Conservation (phyloP, 37 sponge, comb jelly and placozoan genomes). For the Diacarnus erythraeanus region DNA sequence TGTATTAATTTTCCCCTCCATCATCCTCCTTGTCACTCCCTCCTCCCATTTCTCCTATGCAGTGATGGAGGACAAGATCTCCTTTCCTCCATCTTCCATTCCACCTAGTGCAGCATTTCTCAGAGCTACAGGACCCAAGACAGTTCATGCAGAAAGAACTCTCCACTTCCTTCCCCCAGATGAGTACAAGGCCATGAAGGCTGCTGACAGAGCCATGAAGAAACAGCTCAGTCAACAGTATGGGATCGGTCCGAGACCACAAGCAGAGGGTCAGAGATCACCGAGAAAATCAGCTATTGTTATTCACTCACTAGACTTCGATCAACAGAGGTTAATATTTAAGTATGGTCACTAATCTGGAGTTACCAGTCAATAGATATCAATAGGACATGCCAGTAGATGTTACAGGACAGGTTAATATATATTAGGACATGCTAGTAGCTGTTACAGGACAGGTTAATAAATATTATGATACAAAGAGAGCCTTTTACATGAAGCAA, state of each 20-base stretch:
- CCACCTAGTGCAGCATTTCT: neutral
- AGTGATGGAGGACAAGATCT: neutral
- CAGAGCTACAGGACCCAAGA: constrained; percentile 79
- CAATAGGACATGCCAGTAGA: too few species aligned
- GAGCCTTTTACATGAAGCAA: too few species aligned
- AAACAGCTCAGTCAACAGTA: constrained; percentile 7
- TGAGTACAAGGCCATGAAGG: constrained; percentile 52
- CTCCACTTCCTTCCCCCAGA: constrained; percentile 64
- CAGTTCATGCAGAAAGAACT: constrained; percentile 49
- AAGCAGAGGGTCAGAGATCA: neutral
- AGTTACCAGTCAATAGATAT: too few species aligned
- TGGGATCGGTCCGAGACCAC: neutral
- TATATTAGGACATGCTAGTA: too few species aligned
- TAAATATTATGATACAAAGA: too few species aligned
- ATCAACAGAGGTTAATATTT: neutral
- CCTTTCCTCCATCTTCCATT: neutral
- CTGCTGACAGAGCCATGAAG: neutral
- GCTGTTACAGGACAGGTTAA: too few species aligned
- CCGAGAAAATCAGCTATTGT: neutral
- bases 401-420: too few species aligned
- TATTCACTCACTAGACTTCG: constrained; percentile 8
- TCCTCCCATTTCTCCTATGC: too few species aligned
- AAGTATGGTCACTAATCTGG: too few species aligned
- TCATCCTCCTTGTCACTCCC: too few species aligned
- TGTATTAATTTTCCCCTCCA: neutral